Conservation (phyloP, 2,888 invertebrate species). For the Dolichomitus sp. region DNA sequence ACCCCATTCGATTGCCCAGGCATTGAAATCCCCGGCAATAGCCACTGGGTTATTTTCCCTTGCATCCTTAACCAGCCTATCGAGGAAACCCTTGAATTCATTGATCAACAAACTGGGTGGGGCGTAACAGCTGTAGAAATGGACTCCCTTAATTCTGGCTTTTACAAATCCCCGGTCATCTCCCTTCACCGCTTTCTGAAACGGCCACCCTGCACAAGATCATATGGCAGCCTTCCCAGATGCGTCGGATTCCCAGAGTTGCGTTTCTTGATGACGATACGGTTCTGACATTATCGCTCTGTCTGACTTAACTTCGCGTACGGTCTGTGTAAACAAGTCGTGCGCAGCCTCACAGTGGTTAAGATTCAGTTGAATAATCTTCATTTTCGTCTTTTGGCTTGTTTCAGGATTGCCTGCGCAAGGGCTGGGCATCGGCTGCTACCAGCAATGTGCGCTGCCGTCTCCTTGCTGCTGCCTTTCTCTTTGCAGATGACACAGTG, state of each 20-base stretch:
- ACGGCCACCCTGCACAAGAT: slow-evolving; percentile 38
- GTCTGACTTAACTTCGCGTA: no score
- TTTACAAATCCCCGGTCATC: slow-evolving; percentile 41
- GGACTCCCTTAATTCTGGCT: slow-evolving; percentile 44
- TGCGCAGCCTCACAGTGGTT: no score
- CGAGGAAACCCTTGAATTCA: slow-evolving; percentile 53
- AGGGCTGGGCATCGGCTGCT: slow-evolving; percentile 54
- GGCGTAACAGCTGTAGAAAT: slow-evolving; percentile 65
- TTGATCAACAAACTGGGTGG: slow-evolving; percentile 51
- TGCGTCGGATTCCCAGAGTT: slow-evolving; percentile 57
- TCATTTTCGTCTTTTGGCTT: slow-evolving; percentile 39
- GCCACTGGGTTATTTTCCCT: slow-evolving; percentile 49
- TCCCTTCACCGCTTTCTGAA: slow-evolving; percentile 38
- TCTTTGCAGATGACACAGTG: slow-evolving; percentile 45
- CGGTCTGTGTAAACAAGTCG: no score
- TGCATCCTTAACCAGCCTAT: slow-evolving; percentile 61
- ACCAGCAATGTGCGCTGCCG: slow-evolving; percentile 44
- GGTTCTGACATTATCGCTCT: slow-evolving; percentile 69
- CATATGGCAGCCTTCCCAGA: slow-evolving; percentile 48
- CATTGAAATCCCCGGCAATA: slow-evolving; percentile 62
- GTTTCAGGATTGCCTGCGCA: slow-evolving; percentile 42
- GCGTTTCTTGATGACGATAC: slow-evolving; percentile 53
- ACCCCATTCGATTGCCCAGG: slow-evolving; percentile 70
- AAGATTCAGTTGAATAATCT: slow-evolving; percentile 66
- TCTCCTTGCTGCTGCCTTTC: slow-evolving; percentile 5